These are phyloP conservation scores for Neosalanx taihuensis DNA, from an alignment of 2,797 vertebrate species.

Conservation along the genomic window DNA sequence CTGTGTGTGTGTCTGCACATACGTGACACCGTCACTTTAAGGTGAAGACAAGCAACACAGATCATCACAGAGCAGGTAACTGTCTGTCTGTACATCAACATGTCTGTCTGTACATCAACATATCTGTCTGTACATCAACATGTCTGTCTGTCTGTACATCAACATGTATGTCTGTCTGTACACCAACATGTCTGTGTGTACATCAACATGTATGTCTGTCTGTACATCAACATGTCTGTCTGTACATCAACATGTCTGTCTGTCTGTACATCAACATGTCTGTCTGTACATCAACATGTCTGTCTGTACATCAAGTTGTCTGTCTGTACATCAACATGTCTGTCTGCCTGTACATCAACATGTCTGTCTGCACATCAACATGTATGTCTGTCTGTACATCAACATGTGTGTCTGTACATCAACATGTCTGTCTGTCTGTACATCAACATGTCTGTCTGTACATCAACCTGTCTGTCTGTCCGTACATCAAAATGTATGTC, in stretches of 20 bases:
- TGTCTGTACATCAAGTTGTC: neutral
- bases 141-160: neutral
- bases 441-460: neutral
- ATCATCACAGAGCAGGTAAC: conserved; percentile 16
- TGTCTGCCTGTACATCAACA: neutral
- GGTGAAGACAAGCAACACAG: conserved; percentile 44
- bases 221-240: neutral
- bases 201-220: neutral
- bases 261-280: neutral
- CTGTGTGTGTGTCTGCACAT: conserved; percentile 50
- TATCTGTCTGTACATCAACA: neutral
- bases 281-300: conserved; percentile 10
- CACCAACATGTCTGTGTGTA: conserved; percentile 14
- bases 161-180: conserved; percentile 22
- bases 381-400: neutral
- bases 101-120: neutral
- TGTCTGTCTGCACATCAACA: neutral
- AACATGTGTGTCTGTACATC: neutral
- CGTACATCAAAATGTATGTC: too few species aligned
- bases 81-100: conserved; percentile 6
- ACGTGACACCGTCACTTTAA: conserved; percentile 30
- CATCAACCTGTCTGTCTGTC: neutral
- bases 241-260: neutral
- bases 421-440: neutral
- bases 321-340: neutral